Percentiles rank a stretch among this genome's conserved stretches.
Conservation (phyloP, 2,888 invertebrate genomes). For the Pristionchus arcanus region DNA sequence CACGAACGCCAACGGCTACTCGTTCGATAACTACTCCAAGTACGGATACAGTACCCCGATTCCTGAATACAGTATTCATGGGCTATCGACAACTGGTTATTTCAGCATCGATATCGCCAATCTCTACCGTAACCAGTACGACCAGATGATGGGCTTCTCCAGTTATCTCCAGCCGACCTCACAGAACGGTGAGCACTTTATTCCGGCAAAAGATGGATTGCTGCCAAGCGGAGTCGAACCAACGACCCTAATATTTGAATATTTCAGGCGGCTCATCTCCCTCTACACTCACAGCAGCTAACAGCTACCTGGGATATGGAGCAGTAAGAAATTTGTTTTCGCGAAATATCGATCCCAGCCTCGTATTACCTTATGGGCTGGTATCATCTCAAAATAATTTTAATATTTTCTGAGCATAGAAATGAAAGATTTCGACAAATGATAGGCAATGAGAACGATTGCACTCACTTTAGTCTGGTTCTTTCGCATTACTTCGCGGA, state of each 20-base stretch:
- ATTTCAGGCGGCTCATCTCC: constrained; percentile 11
- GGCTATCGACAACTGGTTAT: constrained; percentile 25
- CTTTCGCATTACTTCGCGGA: not conserved
- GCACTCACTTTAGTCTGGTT: not conserved
- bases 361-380: too few relatives aligned
- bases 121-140: constrained; percentile 39
- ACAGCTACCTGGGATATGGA: constrained; percentile 25
- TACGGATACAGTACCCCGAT: not conserved
- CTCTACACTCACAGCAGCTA: not conserved
- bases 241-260: not conserved
- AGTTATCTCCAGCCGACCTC: not conserved
- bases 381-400: too few relatives aligned
- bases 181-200: not conserved
- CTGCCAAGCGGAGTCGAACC: not conserved
- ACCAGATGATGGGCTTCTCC: constrained; percentile 2
- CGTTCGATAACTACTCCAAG: not conserved
- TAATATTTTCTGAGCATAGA: too few relatives aligned
- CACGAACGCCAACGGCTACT: not conserved
- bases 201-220: not conserved
- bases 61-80: not conserved
- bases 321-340: too few relatives aligned
- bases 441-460: too few relatives aligned
- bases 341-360: too few relatives aligned
- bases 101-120: constrained; percentile 12
- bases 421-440: too few relatives aligned